Percentiles rank a stretch among this genome's conserved stretches.
phyloP scores from a whole-genome alignment of 2,113 vertebrate genomes.

The Nyctereutes procyonoides region DNA sequence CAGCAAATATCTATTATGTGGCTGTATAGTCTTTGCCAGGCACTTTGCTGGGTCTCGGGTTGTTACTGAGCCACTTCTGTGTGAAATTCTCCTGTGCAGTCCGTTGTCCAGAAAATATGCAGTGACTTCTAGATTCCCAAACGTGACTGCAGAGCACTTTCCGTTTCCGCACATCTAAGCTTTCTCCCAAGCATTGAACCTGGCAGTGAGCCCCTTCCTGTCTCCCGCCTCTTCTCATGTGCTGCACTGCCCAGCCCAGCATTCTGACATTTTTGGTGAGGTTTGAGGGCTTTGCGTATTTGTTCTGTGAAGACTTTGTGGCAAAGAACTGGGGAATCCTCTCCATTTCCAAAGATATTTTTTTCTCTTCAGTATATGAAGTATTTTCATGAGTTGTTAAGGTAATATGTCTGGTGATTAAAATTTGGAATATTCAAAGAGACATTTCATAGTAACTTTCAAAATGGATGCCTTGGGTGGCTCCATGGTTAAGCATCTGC shows the following conservation, averaged over 20 bases:
- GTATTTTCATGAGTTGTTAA: background rate
- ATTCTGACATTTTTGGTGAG: background rate
- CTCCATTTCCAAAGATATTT: background rate
- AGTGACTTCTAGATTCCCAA: background rate
- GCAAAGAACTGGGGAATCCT: background rate
- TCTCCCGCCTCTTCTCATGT: background rate
- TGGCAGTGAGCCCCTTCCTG: background rate
- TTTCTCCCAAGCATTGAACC: background rate
- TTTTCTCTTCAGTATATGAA: background rate
- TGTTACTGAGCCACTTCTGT: background rate
- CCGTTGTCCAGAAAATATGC: background rate
- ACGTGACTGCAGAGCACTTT: background rate
- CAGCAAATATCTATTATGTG: background rate
- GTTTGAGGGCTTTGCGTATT: background rate
- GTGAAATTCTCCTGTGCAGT: background rate
- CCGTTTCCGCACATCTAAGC: background rate
- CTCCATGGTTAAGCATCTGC: no score
- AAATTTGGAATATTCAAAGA: background rate
- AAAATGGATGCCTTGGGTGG: background rate
- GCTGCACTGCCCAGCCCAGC: rapidly evolving
- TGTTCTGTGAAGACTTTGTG: background rate
- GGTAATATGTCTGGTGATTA: background rate
- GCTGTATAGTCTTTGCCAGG: background rate
- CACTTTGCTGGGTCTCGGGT: background rate
- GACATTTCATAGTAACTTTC: background rate